Evolutionary conservation across 2,797 vertebrate species (phyloP), one percentile per base, ranked within the genome.

Genomic region (Melanitta fusca): DNA sequence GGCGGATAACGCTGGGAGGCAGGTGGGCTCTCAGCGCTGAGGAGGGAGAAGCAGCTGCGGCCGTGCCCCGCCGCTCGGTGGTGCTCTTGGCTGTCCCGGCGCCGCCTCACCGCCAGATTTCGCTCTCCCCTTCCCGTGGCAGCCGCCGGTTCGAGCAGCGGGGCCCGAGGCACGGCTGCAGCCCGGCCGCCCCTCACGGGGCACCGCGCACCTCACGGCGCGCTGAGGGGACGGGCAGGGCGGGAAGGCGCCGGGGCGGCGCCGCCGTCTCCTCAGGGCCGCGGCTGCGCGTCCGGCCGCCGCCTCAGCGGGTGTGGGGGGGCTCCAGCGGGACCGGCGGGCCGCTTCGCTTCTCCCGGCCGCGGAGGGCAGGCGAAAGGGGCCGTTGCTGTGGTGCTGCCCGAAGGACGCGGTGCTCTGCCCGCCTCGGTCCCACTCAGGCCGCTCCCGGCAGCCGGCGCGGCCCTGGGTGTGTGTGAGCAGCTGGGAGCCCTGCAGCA

Each of bases 1-100:
- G 3, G 36, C 14, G 1, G 3, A 14, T 4, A 19, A 11, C 24
- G 49, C 1, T 7, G 9, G 1, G 27, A 5, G 34, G 41, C 21
- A 3, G 6, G 30, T 1, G 20, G 34, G 8, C 16, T 20, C 8
- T 6, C 2, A 4, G 57, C 11, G 16, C 56, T 16, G 69, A 12
- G 3, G 64, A 9, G 24, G 24, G 8, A 34, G 13, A 3, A 28
- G 17, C 13, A 3, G 47, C 32, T 12, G 18, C 16, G 3, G 47
- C 32, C 20, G 11, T 13, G 20, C 12, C 7, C 32, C 13, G 32
- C 32, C 13, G 19, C 56, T 56, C 51, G 51, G 9, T 28, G 51
- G 27, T 32, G 54, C 54, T 32, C 54, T 56, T 18, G 17, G 16
- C 17, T 54, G 25, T 30, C 15, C 53, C 28, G 28, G 53, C 10